Conservation (phyloP, 2,797 vertebrate genomes). For the Sebastes variabilis region DNA sequence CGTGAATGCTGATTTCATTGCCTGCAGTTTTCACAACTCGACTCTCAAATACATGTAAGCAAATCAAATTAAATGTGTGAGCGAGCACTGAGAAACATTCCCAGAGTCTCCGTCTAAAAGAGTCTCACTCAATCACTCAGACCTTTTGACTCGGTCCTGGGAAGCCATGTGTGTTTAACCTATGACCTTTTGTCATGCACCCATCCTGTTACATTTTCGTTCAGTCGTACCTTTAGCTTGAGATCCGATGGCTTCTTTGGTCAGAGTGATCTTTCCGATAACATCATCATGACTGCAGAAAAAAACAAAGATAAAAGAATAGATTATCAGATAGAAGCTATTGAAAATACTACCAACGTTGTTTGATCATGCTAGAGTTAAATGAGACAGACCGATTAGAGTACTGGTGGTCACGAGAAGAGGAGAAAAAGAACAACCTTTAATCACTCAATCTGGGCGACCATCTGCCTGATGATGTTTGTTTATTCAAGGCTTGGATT, state of each 20-base stretch:
- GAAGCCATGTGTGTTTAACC: conserved; percentile 60
- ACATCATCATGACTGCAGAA: conserved; percentile 88
- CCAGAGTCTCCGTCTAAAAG: conserved; percentile 57
- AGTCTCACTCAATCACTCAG: conserved; percentile 16
- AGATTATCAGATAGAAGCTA: background rate
- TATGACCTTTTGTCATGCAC: conserved; percentile 37
- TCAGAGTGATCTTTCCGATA: conserved; percentile 92
- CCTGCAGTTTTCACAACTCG: background rate
- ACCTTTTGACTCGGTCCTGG: conserved; percentile 44
- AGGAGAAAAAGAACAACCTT: conserved; percentile 17
- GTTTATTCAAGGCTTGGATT: conserved; percentile 59
- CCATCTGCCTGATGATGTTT: conserved; percentile 56
- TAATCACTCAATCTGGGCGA: conserved; percentile 42
- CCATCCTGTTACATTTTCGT: conserved; percentile 14
- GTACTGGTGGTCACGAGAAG: conserved; percentile 6
- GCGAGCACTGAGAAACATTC: conserved; percentile 42
- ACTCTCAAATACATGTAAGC: background rate
- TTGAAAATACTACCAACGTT: background rate
- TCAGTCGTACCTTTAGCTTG: conserved; percentile 85
- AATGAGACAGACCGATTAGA: conserved; percentile 3
- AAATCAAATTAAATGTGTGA: conserved; percentile 27
- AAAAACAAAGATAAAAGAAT: conserved; percentile 13
- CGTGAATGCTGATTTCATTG: background rate
- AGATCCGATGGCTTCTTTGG: conserved; percentile 85
- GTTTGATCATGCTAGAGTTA: conserved; percentile 5